Evolutionary conservation across 2,888 invertebrate genomes (phyloP).

Genomic region (Drepanosiphum platanoidis): DNA sequence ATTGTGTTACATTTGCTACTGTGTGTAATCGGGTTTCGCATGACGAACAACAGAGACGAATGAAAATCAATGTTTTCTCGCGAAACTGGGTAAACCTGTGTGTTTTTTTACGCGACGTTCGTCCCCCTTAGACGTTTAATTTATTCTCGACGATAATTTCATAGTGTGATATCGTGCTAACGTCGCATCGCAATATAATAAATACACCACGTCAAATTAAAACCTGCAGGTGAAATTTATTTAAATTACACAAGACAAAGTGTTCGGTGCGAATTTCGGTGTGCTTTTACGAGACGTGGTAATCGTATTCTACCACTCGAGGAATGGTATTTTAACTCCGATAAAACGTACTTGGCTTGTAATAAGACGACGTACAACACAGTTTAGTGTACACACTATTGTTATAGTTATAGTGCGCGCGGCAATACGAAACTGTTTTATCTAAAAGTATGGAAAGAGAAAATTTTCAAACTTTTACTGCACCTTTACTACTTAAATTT

Average conservation of each 20-base stretch:
- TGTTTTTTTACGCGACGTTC: too few species aligned
- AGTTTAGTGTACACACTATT: background rate
- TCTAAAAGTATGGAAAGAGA: background rate
- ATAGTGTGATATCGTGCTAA: too few species aligned
- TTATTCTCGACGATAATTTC: background rate
- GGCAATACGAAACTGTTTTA: background rate
- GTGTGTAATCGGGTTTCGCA: too few species aligned
- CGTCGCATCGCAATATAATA: background rate
- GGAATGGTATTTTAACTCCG: background rate
- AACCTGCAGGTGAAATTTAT: background rate
- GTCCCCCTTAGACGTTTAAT: background rate
- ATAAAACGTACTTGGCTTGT: background rate
- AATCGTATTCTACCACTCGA: background rate
- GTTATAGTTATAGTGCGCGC: background rate
- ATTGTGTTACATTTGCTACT: too few species aligned
- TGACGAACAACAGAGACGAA: too few species aligned
- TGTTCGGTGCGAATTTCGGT: background rate
- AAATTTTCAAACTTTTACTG: constrained; percentile 14
- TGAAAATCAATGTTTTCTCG: too few species aligned
- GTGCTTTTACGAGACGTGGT: background rate
- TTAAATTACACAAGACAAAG: constrained; percentile 11
- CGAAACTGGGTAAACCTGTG: too few species aligned
- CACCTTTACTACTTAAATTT: too few species aligned
- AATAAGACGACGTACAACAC: background rate
- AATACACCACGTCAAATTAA: background rate